Evolutionary conservation across 64 coral and sea anemone species (phyloP), one percentile per base, ranked within the genome.

Genomic region (Platygyra sinensis): DNA sequence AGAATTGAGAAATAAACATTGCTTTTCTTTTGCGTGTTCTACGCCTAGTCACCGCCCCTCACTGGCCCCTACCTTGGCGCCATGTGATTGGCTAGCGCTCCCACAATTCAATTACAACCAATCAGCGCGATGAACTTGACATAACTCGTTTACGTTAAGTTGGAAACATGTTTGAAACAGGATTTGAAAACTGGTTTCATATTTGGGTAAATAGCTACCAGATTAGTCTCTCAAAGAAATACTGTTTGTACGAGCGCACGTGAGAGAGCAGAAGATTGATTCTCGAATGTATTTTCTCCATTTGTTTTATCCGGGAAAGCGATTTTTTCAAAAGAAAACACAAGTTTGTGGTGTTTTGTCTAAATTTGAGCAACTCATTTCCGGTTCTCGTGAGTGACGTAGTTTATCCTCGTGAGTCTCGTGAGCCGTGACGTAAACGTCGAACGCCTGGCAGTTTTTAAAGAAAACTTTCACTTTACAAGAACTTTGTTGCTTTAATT

Each of bases 21-120:
- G 28, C 19, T 6, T 72, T 72, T 50, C 12, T 50, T 10, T 85
- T 67, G 81, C 81, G 81, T 85, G 81, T 85, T 85, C 0, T 85
- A 85, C 81, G 81, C 81, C 81, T 85, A 4, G 81, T 71, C 63
- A 71, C 81, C 78, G 38, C 81, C 81, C 81, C 65, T 71, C 81
- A 27, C 81, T 22, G 39, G 16, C 81, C 81, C 62, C 5, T 31
- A 0, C 3, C 9, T 5, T 19, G 62, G 30, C 33, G 10, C 15
- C 27, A 27, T 85, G 32, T 85, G 62, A 85, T 85, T 71, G 62
- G 81, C 81, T 72, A 17, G 22, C 65, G 25, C 20, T 27, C 0
- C 4, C 10, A 22, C 10, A 11, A 16, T 6, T 5, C 39, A 8
- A 9, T 15, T 16, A 8, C 2, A 67, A 28, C 81, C 63, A 71